Percentiles rank a stretch among this genome's conserved stretches.
Conservation (phyloP, 2,113 vertebrate genomes). For the Geococcyx californianus region DNA sequence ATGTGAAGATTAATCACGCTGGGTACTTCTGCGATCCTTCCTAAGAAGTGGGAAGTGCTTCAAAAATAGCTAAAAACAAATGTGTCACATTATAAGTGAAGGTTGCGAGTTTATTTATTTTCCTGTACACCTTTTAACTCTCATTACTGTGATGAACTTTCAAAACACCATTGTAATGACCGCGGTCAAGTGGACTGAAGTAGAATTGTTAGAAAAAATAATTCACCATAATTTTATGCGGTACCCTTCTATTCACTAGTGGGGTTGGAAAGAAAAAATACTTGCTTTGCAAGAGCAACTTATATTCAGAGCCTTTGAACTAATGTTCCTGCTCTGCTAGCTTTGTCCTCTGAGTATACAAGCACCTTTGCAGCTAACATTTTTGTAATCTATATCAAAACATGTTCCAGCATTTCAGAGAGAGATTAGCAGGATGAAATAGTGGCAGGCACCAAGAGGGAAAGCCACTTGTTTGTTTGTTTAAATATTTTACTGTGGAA, state of each 20-base stretch:
- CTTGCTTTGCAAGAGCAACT: conserved; percentile 39
- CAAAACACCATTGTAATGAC: neutral
- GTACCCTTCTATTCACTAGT: neutral
- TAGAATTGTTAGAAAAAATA: neutral
- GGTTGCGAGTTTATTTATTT: neutral
- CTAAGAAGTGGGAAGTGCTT: neutral
- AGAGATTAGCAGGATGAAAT: conserved; percentile 63
- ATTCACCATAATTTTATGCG: neutral
- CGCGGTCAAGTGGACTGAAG: neutral
- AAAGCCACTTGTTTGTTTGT: conserved; percentile 60
- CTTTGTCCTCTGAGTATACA: conserved; percentile 20
- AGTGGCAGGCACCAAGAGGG: conserved; percentile 28
- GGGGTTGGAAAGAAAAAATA: neutral
- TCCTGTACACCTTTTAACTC: neutral
- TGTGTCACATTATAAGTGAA: neutral
- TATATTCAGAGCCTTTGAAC: conserved; percentile 41
- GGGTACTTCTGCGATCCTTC: conserved; percentile 2
- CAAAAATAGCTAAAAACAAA: neutral
- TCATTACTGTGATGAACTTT: neutral
- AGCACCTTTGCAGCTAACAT: conserved; percentile 11
- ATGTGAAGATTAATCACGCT: conserved; percentile 1
- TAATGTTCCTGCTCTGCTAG: neutral
- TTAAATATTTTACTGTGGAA: conserved; percentile 63
- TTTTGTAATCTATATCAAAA: conserved; percentile 62
- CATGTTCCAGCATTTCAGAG: conserved; percentile 62